phyloP scores from a whole-genome alignment of 2,888 invertebrate genomes.

The Melinaea menophilus region DNA sequence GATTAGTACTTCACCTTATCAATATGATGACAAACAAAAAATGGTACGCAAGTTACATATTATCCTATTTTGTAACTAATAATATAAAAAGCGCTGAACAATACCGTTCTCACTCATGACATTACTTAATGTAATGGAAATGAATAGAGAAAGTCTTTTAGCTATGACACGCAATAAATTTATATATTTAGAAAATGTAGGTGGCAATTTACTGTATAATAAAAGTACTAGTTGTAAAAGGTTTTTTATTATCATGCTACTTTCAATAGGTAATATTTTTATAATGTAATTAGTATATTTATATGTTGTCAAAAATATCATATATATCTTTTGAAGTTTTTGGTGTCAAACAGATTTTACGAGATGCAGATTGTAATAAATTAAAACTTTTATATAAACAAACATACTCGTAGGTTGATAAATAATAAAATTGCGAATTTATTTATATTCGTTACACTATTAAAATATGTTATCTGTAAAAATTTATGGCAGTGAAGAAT shows the following conservation, averaged over 20 bases:
- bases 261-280: too few relatives aligned
- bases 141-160: constrained; percentile 3
- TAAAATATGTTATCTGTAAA: constrained; percentile 16
- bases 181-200: background rate
- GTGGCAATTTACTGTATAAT: background rate
- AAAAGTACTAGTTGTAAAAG: background rate
- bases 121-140: constrained; percentile 7
- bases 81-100: background rate
- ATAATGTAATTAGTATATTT: too few relatives aligned
- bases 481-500: constrained; percentile 20
- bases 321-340: too few relatives aligned
- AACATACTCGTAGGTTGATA: constrained; percentile 1
- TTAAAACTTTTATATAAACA: background rate
- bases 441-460: constrained; percentile 24
- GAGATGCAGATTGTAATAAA: background rate
- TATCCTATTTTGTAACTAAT: background rate
- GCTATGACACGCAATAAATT: constrained; percentile 2
- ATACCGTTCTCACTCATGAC: background rate
- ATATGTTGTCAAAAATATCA: too few relatives aligned
- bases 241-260: background rate
- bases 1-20: background rate
- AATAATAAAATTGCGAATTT: constrained; percentile 23
- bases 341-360: too few relatives aligned
- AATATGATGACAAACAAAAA: constrained; percentile 6
- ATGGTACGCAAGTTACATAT: background rate